These are phyloP conservation scores for Chlamydotis undulata DNA, from an alignment of 2,113 vertebrate genomes.

Conservation along the genomic window DNA sequence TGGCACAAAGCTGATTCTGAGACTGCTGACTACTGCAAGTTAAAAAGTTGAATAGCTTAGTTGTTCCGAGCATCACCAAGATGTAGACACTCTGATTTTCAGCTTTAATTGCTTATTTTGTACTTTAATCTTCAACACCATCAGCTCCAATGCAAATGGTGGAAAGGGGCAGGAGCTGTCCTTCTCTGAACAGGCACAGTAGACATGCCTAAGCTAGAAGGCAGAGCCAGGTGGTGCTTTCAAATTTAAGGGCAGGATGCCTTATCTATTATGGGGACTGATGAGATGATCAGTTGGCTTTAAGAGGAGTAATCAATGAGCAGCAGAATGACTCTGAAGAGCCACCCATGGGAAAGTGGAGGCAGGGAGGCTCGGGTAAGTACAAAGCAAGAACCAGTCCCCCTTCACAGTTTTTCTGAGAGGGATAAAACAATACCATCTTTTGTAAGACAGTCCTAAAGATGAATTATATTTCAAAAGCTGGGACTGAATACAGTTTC, in stretches of 20 bases:
- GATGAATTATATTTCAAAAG: background rate
- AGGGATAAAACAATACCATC: background rate
- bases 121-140: background rate
- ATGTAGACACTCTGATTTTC: background rate
- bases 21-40: background rate
- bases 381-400: background rate
- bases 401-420: background rate
- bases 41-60: background rate
- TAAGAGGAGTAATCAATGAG: background rate
- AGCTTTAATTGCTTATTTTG: background rate
- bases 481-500: background rate
- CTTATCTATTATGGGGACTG: rapidly evolving
- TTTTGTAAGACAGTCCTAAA: background rate
- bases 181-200: background rate
- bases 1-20: background rate
- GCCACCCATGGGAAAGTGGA: background rate
- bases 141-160: background rate
- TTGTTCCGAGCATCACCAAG: background rate
- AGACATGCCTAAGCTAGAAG: background rate
- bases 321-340: background rate
- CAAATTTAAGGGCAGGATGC: background rate
- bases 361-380: background rate
- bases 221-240: background rate
- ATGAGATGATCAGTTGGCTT: background rate
- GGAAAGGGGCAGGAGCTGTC: background rate